A percentile compares a stretch with the other conserved stretches of the same genome.
Conservation (phyloP, 2,797 vertebrate genomes). For the Remorina albescens region DNA sequence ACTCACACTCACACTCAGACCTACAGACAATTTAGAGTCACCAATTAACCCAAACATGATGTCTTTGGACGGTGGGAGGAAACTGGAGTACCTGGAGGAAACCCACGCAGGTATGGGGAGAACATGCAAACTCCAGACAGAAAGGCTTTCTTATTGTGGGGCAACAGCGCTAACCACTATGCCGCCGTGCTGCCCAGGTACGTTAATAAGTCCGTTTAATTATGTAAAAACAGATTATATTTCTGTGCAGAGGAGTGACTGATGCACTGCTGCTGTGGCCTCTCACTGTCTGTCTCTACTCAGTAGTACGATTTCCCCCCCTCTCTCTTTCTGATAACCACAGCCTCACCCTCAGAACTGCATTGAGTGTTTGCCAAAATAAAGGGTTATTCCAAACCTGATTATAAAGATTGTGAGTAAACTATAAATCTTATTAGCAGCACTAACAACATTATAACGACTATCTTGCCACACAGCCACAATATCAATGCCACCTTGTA, state of each 20-base stretch:
- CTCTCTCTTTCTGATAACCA: background rate
- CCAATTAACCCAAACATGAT: too few species aligned
- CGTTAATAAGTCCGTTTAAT: background rate
- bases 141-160: too few species aligned
- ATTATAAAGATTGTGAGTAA: background rate
- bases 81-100: too few species aligned
- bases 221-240: background rate
- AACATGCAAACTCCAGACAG: too few species aligned
- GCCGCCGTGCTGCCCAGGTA: too few species aligned
- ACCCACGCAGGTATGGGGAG: too few species aligned
- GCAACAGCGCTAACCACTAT: too few species aligned
- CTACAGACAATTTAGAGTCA: too few species aligned
- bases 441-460: background rate
- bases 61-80: too few species aligned
- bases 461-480: background rate
- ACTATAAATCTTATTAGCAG: too few species aligned
- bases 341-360: background rate
- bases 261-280: too few species aligned
- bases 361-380: background rate
- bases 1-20: too few species aligned
- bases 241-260: background rate
- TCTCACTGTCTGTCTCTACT: conserved; percentile 9
- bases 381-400: background rate
- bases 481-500: background rate
- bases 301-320: background rate